Conservation (phyloP, 1,140 invertebrate genomes). For the Dreissena polymorpha region DNA sequence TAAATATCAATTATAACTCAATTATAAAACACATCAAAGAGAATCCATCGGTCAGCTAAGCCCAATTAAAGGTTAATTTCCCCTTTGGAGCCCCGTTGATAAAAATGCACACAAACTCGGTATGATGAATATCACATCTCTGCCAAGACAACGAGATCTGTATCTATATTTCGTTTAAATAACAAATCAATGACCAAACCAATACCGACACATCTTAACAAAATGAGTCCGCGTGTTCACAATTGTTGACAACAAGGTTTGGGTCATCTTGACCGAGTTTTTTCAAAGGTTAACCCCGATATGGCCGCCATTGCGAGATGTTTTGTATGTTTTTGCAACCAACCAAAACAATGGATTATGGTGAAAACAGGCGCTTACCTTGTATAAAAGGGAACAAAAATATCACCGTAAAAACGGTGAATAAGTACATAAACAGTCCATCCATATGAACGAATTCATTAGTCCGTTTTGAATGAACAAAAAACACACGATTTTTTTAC, state of each 20-base stretch:
- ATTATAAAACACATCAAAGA: too few species aligned
- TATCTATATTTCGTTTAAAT: background rate
- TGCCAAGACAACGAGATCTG: constrained; percentile 1
- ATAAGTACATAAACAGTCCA: constrained; percentile 39
- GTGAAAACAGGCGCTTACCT: constrained; percentile 30
- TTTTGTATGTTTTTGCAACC: constrained; percentile 4
- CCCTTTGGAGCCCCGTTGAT: constrained; percentile 21
- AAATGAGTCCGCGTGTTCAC: background rate
- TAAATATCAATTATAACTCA: too few species aligned
- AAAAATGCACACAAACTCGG: constrained; percentile 19
- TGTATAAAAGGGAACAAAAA: constrained; percentile 10
- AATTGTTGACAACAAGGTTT: background rate
- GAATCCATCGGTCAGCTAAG: too few species aligned
- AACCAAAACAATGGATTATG: constrained; percentile 13
- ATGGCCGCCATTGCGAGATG: constrained; percentile 15
- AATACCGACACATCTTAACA: background rate
- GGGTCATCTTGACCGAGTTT: constrained; percentile 27
- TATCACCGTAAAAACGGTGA: constrained; percentile 40
- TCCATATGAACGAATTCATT: constrained; percentile 44
- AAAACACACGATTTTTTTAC: constrained; percentile 46
- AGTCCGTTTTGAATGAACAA: constrained; percentile 39
- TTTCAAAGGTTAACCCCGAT: constrained; percentile 33
- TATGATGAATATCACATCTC: background rate
- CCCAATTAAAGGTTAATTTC: background rate
- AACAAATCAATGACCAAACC: background rate